Conservation (phyloP, 2,113 vertebrate species). For the pig (Sus scrofa) region T2T-Sscrofa CM000826.6:151926001-151926500, state of each 20-base stretch:
- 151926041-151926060: too few relatives aligned
- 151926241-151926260: neutral
- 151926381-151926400: neutral
- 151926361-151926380: neutral
- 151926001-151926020: too few relatives aligned
- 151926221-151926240: accelerated
- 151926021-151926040: neutral
- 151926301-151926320: neutral
- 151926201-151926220: too few relatives aligned
- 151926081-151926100: neutral
- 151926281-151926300: neutral
- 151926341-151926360: accelerated
- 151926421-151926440: too few relatives aligned
- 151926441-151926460: too few relatives aligned
- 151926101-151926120: neutral
- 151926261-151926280: neutral
- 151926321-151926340: too few relatives aligned
- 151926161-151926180: neutral
- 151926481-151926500: neutral
- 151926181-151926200: neutral
- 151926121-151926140: neutral
- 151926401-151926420: too few relatives aligned
- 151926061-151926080: accelerated
- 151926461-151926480: too few relatives aligned
- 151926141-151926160: neutral